These are phyloP conservation scores for Knipowitschia caucasica DNA, from an alignment of 2,797 vertebrate species.

Conservation along the genomic window DNA sequence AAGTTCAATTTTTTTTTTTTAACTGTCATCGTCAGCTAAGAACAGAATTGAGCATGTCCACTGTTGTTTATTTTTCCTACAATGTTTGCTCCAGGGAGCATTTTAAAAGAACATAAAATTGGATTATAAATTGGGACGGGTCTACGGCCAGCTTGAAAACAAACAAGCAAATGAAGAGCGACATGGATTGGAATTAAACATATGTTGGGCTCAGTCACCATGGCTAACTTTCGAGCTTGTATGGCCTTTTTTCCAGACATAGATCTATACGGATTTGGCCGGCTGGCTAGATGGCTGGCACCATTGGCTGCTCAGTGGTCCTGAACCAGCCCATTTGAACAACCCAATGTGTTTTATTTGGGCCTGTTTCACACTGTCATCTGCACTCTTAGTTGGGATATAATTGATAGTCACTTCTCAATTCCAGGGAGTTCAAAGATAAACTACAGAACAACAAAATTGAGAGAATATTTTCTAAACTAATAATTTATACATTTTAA, in stretches of 20 bases:
- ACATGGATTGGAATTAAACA: slow-evolving; percentile 89
- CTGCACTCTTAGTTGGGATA: slow-evolving; percentile 79
- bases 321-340: slow-evolving; percentile 92
- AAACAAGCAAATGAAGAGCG: slow-evolving; percentile 87
- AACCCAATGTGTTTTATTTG: slow-evolving; percentile 93
- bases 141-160: slow-evolving; percentile 21
- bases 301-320: slow-evolving; percentile 76
- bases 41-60: background rate
- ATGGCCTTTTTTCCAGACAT: slow-evolving; percentile 82
- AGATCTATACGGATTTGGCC: slow-evolving; percentile 57
- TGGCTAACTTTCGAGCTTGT: slow-evolving; percentile 56
- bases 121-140: slow-evolving; percentile 78
- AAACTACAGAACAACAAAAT: too few relatives aligned
- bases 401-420: slow-evolving; percentile 93
- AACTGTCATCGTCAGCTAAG: background rate
- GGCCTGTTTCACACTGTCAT: slow-evolving; percentile 86
- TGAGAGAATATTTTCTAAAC: background rate
- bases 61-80: background rate
- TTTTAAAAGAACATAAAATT: slow-evolving; percentile 27
- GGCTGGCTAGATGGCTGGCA: slow-evolving; percentile 51
- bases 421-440: slow-evolving; percentile 70
- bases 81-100: background rate
- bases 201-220: slow-evolving; percentile 80
- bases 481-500: background rate
- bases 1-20: background rate